Percentiles rank a stretch among this genome's conserved stretches.
These are phyloP conservation scores for Drosophila sucinea DNA, from an alignment of 1,140 invertebrate species.

Conservation along the genomic window DNA sequence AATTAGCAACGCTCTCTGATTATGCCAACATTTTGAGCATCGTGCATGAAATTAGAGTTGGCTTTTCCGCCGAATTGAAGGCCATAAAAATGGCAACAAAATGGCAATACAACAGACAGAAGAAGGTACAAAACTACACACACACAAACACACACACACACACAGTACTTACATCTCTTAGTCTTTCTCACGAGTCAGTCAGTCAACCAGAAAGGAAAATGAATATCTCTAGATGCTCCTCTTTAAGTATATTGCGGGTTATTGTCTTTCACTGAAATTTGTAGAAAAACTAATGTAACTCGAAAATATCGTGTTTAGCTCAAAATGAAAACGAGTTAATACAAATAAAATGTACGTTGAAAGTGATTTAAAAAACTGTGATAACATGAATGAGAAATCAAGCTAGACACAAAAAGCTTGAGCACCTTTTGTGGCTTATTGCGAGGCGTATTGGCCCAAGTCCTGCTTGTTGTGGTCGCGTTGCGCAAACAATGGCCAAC, in stretches of 20 bases:
- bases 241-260: background rate
- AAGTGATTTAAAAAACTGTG: constrained; percentile 3
- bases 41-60: constrained; percentile 65
- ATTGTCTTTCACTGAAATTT: background rate
- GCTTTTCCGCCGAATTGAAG: constrained; percentile 28
- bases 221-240: background rate
- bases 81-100: constrained; percentile 43
- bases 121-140: background rate
- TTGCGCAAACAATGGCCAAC: constrained; percentile 66
- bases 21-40: constrained; percentile 51
- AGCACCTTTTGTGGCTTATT: background rate
- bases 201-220: background rate
- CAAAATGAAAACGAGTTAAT: background rate
- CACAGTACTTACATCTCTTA: constrained; percentile 25
- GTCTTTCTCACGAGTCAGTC: background rate
- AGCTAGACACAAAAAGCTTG: background rate
- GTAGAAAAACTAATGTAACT: background rate
- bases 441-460: constrained; percentile 15
- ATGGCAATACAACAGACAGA: constrained; percentile 11
- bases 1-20: constrained; percentile 74
- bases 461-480: constrained; percentile 33
- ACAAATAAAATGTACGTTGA: background rate
- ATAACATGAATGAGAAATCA: background rate
- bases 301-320: background rate
- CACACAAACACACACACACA: background rate